Base-by-base conservation (phyloP, 2,888 invertebrate genomes). In the Notocelia uddmanniana region DNA sequence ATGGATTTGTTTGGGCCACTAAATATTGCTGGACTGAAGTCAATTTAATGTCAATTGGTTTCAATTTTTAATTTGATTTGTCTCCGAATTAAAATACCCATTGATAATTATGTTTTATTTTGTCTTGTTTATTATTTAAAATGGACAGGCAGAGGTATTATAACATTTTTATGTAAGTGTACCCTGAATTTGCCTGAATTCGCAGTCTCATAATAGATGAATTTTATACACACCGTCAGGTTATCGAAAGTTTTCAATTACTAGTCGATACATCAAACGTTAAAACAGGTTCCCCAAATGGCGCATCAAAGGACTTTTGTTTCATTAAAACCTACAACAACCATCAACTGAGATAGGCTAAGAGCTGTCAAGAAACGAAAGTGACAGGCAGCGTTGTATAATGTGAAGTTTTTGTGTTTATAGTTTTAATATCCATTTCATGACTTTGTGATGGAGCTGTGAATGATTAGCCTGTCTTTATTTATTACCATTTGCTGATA, bases 181-280 rank as follows among this genome's bases (percentile, higher is more conserved):
- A 23, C 45, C 45, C 26, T 26, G 26, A 2, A 31, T 52, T 41
- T 52, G 26, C 45, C 45, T 37, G 41, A 45, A 41, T 3, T 18
- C 57, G 57, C 23, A 31, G 19, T 50, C 63, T 50, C 15, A 18
- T 58, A 58, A 63, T 50, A 37, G 34, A 63, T 37, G 58, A 34
- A 48, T 45, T 58, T 70, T 58, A 50, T 37, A 59, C 26, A 54
- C 64, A 64, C 37, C 48, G 58, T 50, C 64, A 50, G 52, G 59
- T 59, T 54, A 71, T 66, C 66, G 71, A 71, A 71, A 71, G 66
- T 71, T 66, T 66, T 66, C 66, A 71, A 71, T 71, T 66, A 66
- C 52, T 37, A 9, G 21, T 71, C 59, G 31, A 71, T 71, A 66
- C 57, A 48, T 63, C 62, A 70, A 70, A n/a, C 41, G 34, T 13